Evolutionary conservation across 2,113 vertebrate species (phyloP).

Genomic region (Gymnogyps californianus): DNA sequence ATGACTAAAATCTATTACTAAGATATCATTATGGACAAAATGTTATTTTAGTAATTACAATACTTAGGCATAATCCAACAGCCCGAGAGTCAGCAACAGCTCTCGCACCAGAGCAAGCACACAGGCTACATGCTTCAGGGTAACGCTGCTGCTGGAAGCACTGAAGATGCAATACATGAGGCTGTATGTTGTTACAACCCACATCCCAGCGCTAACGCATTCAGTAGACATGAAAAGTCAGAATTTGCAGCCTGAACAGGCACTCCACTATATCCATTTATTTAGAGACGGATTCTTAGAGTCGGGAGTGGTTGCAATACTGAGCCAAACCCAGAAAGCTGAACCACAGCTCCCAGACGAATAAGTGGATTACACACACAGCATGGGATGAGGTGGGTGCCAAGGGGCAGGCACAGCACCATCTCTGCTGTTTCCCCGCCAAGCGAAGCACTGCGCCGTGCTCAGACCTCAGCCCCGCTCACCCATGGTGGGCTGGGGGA

Average conservation of each 20-base stretch:
- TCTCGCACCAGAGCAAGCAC: neutral
- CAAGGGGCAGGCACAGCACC: neutral
- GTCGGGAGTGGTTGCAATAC: neutral
- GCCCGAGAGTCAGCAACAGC: neutral
- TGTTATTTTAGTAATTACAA: constrained; percentile 13
- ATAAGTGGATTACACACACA: no score
- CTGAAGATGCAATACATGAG: neutral
- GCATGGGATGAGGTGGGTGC: neutral
- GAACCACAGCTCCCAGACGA: neutral
- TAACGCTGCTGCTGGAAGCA: neutral
- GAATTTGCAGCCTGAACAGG: neutral
- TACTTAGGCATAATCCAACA: neutral
- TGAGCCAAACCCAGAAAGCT: neutral
- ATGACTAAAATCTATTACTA: constrained; percentile 40
- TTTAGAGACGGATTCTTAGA: neutral
- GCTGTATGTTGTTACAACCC: neutral
- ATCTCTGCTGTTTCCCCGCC: neutral
- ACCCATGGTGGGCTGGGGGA: neutral
- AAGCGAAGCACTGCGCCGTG: neutral
- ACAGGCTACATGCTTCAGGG: neutral
- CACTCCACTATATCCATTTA: neutral
- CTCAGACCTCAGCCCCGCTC: neutral
- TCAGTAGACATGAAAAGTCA: neutral
- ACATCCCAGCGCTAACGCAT: neutral
- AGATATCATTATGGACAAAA: neutral